Conservation (phyloP, 2,113 vertebrate species). For the Toxotes jaculatrix region DNA sequence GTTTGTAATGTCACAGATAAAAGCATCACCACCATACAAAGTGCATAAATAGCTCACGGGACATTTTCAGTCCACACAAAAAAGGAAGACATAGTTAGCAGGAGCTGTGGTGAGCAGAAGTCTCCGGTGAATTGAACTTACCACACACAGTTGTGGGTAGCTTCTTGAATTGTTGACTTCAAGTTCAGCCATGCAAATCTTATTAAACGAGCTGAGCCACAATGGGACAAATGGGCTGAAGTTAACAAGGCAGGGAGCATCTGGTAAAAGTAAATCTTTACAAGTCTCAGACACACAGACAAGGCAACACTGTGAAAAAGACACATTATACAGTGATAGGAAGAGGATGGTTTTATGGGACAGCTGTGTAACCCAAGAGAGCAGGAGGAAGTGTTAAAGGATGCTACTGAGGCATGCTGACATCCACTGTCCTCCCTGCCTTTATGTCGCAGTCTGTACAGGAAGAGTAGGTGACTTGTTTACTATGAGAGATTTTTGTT, state of each 20-base stretch:
- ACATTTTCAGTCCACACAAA: neutral
- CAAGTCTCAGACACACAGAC: slow-evolving; percentile 50
- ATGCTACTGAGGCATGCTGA: slow-evolving; percentile 53
- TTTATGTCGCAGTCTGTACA: neutral
- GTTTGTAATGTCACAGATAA: neutral
- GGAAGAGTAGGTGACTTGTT: neutral
- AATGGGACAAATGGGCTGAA: slow-evolving; percentile 61
- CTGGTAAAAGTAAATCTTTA: slow-evolving; percentile 74
- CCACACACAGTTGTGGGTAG: slow-evolving; percentile 29
- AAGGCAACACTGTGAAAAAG: slow-evolving; percentile 29
- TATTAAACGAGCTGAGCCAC: slow-evolving; percentile 61
- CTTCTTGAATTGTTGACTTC: slow-evolving; percentile 63
- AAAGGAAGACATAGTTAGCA: slow-evolving; percentile 6
- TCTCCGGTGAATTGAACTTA: slow-evolving; percentile 9
- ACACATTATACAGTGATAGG: slow-evolving; percentile 41
- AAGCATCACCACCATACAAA: neutral
- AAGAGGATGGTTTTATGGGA: slow-evolving; percentile 66
- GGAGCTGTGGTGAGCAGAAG: slow-evolving; percentile 21
- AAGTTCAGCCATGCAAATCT: slow-evolving; percentile 70
- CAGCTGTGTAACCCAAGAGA: slow-evolving; percentile 64
- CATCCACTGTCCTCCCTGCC: neutral
- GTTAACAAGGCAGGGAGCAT: slow-evolving; percentile 72
- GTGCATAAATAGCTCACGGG: neutral
- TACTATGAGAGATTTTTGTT: neutral
- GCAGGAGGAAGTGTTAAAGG: slow-evolving; percentile 59